These are phyloP conservation scores for Charaxes varanes DNA, from an alignment of 1,140 invertebrate genomes.

Conservation along the genomic window DNA sequence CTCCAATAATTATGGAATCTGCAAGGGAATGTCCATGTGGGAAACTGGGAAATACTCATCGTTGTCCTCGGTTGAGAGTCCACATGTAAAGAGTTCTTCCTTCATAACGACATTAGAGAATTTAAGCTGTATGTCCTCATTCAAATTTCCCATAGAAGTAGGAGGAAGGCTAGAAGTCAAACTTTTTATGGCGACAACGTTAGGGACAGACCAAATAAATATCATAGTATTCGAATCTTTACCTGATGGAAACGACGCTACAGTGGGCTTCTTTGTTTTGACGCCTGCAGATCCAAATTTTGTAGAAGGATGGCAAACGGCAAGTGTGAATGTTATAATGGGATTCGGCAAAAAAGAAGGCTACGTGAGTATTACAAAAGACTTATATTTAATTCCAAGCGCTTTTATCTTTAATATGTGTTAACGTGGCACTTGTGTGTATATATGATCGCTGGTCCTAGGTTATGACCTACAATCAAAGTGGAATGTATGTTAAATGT, in stretches of 20 bases:
- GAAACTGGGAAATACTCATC: constrained; percentile 10
- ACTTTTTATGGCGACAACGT: constrained; percentile 15
- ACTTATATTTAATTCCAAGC: too few species aligned
- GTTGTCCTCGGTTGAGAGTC: constrained; percentile 7
- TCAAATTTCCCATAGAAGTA: constrained; percentile 18
- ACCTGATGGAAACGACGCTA: constrained; percentile 1
- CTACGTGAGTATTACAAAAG: constrained; percentile 26
- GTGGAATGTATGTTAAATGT: too few species aligned
- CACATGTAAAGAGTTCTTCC: constrained; percentile 10
- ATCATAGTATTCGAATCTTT: constrained; percentile 20
- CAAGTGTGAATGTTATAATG: not conserved
- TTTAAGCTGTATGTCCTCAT: constrained; percentile 27
- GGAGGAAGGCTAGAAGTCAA: constrained; percentile 26
- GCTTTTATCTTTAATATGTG: too few species aligned
- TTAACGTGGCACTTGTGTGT: too few species aligned
- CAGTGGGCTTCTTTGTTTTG: not conserved
- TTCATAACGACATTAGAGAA: constrained; percentile 19
- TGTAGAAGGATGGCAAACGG: constrained; percentile 1
- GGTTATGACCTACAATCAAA: too few species aligned
- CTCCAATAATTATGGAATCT: constrained; percentile 1
- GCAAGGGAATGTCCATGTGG: constrained; percentile 1
- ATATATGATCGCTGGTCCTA: too few species aligned
- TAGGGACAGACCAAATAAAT: constrained; percentile 17
- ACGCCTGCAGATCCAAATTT: not conserved
- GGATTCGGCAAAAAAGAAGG: constrained; percentile 3